Conservation (phyloP, 1,140 invertebrate genomes). For the Drosophila mojavensis region DNA sequence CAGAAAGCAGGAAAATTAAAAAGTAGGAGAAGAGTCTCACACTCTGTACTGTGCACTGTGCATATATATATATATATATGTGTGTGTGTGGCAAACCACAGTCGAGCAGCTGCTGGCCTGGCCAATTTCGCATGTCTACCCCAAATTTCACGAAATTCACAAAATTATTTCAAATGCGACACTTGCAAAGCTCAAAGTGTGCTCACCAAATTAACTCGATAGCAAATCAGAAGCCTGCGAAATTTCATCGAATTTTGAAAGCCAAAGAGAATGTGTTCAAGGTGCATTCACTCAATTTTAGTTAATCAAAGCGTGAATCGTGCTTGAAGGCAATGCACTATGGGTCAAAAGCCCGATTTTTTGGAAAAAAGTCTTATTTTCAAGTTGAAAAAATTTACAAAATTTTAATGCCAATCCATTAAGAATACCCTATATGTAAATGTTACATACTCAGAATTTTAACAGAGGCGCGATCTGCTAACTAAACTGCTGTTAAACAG, state of each 20-base stretch:
- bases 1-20: background rate
- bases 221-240: background rate
- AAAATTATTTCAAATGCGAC: slow-evolving; percentile 37
- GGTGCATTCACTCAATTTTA: background rate
- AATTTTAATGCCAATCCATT: too few relatives aligned
- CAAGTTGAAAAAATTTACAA: too few relatives aligned
- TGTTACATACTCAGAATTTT: too few relatives aligned
- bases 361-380: too few relatives aligned
- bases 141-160: slow-evolving; percentile 22
- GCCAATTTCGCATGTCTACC: slow-evolving; percentile 31
- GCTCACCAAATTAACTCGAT: slow-evolving; percentile 24
- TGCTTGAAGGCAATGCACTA: too few relatives aligned
- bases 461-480: too few relatives aligned
- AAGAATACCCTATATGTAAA: too few relatives aligned
- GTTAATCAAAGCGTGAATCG: background rate
- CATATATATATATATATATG: background rate
- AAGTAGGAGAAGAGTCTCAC: slow-evolving; percentile 1
- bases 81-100: slow-evolving; percentile 9
- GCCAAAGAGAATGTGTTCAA: background rate
- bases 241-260: background rate
- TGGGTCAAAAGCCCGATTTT: too few relatives aligned
- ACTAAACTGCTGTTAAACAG: too few relatives aligned
- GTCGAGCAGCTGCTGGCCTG: slow-evolving; percentile 1
- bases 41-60: background rate
- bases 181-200: slow-evolving; percentile 25